Conservation (phyloP, 2,797 vertebrate species). For the Harpagifer antarcticus region DNA sequence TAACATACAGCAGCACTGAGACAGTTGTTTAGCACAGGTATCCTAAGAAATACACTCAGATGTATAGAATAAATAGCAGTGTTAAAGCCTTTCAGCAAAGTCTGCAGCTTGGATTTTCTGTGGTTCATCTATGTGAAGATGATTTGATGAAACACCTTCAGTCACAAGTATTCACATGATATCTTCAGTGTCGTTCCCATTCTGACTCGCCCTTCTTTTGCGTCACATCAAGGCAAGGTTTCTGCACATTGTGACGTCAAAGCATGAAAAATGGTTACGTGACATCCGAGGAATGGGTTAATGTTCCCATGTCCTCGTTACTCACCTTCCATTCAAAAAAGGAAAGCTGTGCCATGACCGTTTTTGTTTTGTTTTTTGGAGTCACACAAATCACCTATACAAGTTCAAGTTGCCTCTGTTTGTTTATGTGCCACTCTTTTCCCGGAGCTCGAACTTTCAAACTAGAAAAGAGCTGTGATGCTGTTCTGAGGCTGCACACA, state of each 20-base stretch:
- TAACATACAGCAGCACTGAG: background rate
- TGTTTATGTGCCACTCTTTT: slow-evolving; percentile 36
- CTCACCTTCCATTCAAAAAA: slow-evolving; percentile 19
- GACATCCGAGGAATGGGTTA: slow-evolving; percentile 1
- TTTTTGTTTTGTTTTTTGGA: slow-evolving; percentile 30
- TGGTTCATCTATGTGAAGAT: slow-evolving; percentile 3
- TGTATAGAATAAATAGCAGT: background rate
- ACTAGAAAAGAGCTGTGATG: slow-evolving; percentile 38
- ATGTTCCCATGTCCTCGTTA: slow-evolving; percentile 5
- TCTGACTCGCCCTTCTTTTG: slow-evolving; percentile 13
- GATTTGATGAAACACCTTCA: slow-evolving; percentile 20
- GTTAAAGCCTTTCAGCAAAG: background rate
- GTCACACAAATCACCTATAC: slow-evolving; percentile 25
- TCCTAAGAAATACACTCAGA: background rate
- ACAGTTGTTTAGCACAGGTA: background rate
- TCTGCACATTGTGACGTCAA: slow-evolving; percentile 17
- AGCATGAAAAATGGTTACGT: slow-evolving; percentile 6
- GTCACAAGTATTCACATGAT: slow-evolving; percentile 4
- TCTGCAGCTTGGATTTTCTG: background rate
- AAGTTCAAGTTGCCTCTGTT: slow-evolving; percentile 35
- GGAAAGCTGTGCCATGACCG: slow-evolving; percentile 9
- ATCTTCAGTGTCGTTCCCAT: slow-evolving; percentile 1
- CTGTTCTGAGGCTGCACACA: slow-evolving; percentile 25
- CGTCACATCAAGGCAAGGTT: slow-evolving; percentile 2
- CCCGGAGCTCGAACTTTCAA: slow-evolving; percentile 43